Conservation (phyloP, 2,113 vertebrate species). For the Turdus rufiventris region DNA sequence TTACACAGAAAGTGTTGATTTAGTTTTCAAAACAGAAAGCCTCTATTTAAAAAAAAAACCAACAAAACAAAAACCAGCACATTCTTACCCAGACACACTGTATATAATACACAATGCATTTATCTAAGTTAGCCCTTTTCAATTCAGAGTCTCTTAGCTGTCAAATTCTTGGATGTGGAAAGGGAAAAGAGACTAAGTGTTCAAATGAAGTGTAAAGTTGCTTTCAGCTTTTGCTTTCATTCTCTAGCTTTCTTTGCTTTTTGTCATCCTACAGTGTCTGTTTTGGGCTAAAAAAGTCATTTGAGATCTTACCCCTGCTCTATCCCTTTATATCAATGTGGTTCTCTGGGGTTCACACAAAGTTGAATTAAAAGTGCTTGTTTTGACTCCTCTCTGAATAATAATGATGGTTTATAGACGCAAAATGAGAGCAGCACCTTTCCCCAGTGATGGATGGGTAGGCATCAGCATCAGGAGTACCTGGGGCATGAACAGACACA, state of each 20-base stretch:
- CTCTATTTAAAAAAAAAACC: neutral
- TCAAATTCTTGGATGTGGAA: neutral
- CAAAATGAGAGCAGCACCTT: neutral
- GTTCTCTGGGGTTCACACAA: neutral
- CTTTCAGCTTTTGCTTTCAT: conserved; percentile 42
- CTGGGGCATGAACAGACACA: neutral
- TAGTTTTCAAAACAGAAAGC: conserved; percentile 1
- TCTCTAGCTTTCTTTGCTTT: conserved; percentile 41
- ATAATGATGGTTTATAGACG: neutral
- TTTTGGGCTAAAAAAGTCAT: conserved; percentile 22
- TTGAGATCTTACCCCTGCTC: conserved; percentile 31
- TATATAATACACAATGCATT: neutral
- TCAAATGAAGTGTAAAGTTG: conserved; percentile 14
- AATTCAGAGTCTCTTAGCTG: neutral
- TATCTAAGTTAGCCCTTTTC: neutral
- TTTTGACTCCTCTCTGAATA: conserved; percentile 58
- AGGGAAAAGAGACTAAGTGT: neutral
- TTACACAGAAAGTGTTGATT: neutral
- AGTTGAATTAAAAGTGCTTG: neutral
- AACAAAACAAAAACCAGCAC: neutral
- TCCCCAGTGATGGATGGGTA: neutral
- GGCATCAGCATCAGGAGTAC: neutral
- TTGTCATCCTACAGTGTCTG: conserved; percentile 56
- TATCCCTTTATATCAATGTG: neutral
- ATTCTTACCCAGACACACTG: neutral